phyloP scores from a whole-genome alignment of 2,888 invertebrate genomes.

The Aphidoletes aphidimyza region DNA sequence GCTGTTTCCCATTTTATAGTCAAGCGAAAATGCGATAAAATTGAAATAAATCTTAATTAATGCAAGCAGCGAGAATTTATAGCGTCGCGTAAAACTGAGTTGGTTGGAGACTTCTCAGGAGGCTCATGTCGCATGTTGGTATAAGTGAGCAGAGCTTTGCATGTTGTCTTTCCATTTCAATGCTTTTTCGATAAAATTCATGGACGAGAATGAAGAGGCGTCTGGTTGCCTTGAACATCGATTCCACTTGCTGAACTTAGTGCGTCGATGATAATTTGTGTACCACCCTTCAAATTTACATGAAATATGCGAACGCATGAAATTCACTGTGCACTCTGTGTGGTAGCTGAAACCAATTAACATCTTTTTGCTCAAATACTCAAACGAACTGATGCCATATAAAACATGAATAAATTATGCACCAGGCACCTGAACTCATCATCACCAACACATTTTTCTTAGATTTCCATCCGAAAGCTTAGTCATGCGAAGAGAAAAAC shows the following conservation, averaged over 20 bases:
- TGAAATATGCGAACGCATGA: slow-evolving; percentile 31
- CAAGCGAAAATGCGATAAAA: background rate
- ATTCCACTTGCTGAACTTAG: background rate
- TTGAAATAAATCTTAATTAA: slow-evolving; percentile 49
- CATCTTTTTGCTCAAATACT: background rate
- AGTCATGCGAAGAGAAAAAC: background rate
- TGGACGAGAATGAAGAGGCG: background rate
- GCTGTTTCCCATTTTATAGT: background rate
- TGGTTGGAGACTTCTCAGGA: background rate
- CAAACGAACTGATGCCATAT: background rate
- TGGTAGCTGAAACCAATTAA: slow-evolving; percentile 44
- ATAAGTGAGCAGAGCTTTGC: background rate
- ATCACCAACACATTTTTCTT: background rate
- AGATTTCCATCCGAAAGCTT: background rate
- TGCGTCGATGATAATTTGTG: background rate
- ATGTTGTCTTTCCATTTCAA: slow-evolving; percentile 36
- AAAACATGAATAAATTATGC: background rate
- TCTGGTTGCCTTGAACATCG: no score
- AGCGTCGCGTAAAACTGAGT: background rate
- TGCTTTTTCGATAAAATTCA: slow-evolving; percentile 13
- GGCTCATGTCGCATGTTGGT: background rate
- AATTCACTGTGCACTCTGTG: slow-evolving; percentile 1
- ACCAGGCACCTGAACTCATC: background rate
- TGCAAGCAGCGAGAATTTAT: slow-evolving; percentile 27
- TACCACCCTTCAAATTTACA: slow-evolving; percentile 13